phyloP scores from a whole-genome alignment of 2,888 invertebrate species.

The Archips crataeganus region DNA sequence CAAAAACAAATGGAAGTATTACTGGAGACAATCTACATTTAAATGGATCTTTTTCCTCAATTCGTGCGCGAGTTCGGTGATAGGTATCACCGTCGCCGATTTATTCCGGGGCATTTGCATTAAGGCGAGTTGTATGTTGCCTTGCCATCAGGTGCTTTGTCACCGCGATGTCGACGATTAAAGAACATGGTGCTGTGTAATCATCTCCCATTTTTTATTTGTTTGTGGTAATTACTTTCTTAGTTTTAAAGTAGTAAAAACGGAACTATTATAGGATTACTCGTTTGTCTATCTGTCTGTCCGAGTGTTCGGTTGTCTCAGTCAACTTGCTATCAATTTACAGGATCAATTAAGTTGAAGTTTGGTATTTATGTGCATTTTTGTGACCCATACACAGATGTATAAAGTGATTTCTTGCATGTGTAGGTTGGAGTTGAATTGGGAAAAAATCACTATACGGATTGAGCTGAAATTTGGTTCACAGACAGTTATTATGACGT shows the following conservation, averaged over 20 bases:
- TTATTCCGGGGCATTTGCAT: slow-evolving; percentile 81
- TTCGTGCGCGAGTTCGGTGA: slow-evolving; percentile 80
- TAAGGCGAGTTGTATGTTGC: slow-evolving; percentile 50
- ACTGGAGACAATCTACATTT: slow-evolving; percentile 84
- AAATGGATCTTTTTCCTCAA: slow-evolving; percentile 85
- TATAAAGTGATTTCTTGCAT: too few relatives aligned
- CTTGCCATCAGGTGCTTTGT: slow-evolving; percentile 20
- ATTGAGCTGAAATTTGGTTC: too few relatives aligned
- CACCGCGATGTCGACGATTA: slow-evolving; percentile 17
- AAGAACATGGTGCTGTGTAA: slow-evolving; percentile 7
- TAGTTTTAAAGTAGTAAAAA: background rate
- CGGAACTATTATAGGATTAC: too few relatives aligned
- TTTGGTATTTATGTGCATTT: too few relatives aligned
- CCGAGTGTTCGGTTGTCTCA: too few relatives aligned
- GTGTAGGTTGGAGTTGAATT: too few relatives aligned
- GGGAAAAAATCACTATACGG: too few relatives aligned
- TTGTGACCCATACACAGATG: too few relatives aligned
- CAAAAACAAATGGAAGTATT: slow-evolving; percentile 86
- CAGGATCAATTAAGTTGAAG: too few relatives aligned
- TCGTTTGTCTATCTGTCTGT: too few relatives aligned
- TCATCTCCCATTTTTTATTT: slow-evolving; percentile 6
- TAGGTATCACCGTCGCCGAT: slow-evolving; percentile 80
- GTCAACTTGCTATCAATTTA: too few relatives aligned
- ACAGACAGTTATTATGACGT: too few relatives aligned
- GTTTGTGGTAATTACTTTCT: background rate